A percentile compares a stretch with the other conserved stretches of the same genome.
phyloP scores from a whole-genome alignment of 2,113 vertebrate species.

The Manacus vitellinus region DNA sequence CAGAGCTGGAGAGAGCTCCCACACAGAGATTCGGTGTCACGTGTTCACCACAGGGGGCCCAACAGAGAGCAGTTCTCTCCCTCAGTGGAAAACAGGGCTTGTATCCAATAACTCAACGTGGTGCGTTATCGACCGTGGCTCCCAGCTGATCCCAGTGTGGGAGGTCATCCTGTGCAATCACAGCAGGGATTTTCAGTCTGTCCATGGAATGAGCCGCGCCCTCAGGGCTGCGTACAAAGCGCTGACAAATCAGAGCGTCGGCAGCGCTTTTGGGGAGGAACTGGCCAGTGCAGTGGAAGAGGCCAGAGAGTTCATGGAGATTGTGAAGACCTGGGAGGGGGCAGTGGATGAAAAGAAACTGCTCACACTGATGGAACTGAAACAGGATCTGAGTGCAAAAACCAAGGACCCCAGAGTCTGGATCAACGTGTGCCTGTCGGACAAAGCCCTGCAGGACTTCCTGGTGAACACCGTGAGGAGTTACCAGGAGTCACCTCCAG shows the following conservation, averaged over 20 bases:
- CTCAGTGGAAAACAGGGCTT: too few species aligned
- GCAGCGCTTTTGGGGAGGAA: slow-evolving; percentile 4
- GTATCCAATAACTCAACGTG: slow-evolving; percentile 54
- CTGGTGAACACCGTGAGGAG: neutral
- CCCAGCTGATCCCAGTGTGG: slow-evolving; percentile 67
- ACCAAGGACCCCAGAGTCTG: slow-evolving; percentile 9
- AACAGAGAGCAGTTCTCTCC: too few species aligned
- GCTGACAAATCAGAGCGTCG: neutral
- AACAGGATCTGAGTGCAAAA: slow-evolving; percentile 9
- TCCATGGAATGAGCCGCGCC: neutral
- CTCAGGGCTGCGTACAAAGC: slow-evolving; percentile 3
- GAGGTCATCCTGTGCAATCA: slow-evolving; percentile 61
- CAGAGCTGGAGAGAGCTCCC: too few species aligned
- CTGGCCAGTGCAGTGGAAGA: neutral
- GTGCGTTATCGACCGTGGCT: slow-evolving; percentile 64
- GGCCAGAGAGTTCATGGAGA: slow-evolving; percentile 1
- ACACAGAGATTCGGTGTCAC: too few species aligned
- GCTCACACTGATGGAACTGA: slow-evolving; percentile 9
- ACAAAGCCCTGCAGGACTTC: slow-evolving; percentile 55
- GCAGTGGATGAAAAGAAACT: neutral
- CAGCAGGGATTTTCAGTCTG: slow-evolving; percentile 35
- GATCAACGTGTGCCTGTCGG: slow-evolving; percentile 56
- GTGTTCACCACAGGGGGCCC: too few species aligned
- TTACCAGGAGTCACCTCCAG: neutral
- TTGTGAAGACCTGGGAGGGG: slow-evolving; percentile 31